Base-by-base conservation (phyloP, 2,888 invertebrate genomes). In the Cyclophora punctaria region DNA sequence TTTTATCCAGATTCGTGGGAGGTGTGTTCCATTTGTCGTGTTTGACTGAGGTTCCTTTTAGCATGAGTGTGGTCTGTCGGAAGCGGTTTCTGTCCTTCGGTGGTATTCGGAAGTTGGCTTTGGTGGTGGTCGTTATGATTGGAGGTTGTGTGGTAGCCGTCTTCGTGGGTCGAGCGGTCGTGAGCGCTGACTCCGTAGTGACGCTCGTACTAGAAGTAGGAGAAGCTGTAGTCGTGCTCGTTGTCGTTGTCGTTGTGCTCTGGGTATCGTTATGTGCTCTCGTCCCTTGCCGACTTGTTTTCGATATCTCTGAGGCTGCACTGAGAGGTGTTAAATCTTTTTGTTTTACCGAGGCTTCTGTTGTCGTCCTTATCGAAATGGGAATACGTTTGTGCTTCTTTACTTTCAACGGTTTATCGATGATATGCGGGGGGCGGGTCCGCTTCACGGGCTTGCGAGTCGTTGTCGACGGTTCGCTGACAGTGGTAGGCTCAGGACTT, bases 11-110 rank as follows among this genome's bases (percentile, higher is more conserved):
- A 52, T 50, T 60, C 49, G 58, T 60, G 37, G 57, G 44, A 35
- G 57, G 59, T 4, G 55, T 50, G 52, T 69, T 81, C 83, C 87
- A 87, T 64, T 77, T 84, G 55, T 87, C 87, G 51, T 86, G 85
- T 51, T 86, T 88, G 0, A 84, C 75, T n/a, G 88, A 87, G 34
- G 87, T 87, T 33, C 88, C 87, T 66, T 87, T 86, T 5, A 70
- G 55, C 66, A 85, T 76, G 49, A 88, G 58, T 20, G 84, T 85
- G 7, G 88, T 83, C 62, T 83, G 80, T 62, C 88, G 71, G 57
- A 80, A 88, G 46, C 88, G 78, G 56, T 53, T 48, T 48, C 7
- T 51, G 47, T 37, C 57, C 61, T 37, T 67, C 4, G 62, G 67
- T 40, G 63, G 56, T n/a, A 62, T 41, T 44, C 55, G 7, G 55